Evolutionary conservation across 2,113 vertebrate species (phyloP).

Genomic region (Prionailurus viverrinus): DNA sequence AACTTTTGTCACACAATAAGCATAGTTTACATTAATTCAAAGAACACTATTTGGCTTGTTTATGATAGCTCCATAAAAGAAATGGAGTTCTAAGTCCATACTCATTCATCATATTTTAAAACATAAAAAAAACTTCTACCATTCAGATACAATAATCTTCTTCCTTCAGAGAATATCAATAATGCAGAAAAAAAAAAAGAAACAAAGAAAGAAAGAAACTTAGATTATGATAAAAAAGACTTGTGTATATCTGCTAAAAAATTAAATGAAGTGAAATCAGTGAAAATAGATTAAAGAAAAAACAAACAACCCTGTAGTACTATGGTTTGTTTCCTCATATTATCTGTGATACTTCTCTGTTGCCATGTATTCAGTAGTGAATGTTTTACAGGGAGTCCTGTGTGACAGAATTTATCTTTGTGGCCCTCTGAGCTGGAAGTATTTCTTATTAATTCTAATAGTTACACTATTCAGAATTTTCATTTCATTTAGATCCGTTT

Average conservation of each 20-base stretch:
- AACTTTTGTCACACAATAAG: neutral
- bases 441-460: neutral
- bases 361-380: neutral
- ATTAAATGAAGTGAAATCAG: neutral
- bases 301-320: fast-evolving
- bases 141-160: neutral
- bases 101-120: neutral
- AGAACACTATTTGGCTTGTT: neutral
- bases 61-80: neutral
- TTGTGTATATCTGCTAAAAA: neutral
- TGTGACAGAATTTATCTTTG: neutral
- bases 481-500: neutral
- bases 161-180: neutral
- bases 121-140: neutral
- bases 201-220: neutral
- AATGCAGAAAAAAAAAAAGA: neutral
- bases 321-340: neutral
- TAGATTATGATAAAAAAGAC: neutral
- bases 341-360: neutral
- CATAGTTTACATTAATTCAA: neutral
- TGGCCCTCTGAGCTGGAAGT: neutral
- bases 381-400: neutral
- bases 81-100: neutral
- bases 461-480: neutral
- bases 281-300: neutral